These are phyloP conservation scores for Clarias laeviceps DNA, from an alignment of 2,797 vertebrate species.

Conservation along the genomic window DNA sequence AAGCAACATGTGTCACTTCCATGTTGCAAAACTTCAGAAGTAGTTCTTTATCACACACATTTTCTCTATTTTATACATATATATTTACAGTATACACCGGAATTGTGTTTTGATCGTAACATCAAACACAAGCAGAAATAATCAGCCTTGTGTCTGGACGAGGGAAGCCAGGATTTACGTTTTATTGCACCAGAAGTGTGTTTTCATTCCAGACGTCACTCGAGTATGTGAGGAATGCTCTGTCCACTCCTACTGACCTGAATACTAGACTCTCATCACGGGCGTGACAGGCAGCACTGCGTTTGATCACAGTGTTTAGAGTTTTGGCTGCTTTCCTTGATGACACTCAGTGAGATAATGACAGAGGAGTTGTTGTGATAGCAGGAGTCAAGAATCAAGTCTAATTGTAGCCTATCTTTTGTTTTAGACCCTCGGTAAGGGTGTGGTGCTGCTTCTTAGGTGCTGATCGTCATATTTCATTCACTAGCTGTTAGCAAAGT, in stretches of 20 bases:
- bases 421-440: slow-evolving; percentile 38
- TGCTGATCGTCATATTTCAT: not conserved
- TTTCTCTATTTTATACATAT: no score
- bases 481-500: not conserved
- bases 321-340: not conserved
- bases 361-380: slow-evolving; percentile 33
- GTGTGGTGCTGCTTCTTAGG: slow-evolving; percentile 38
- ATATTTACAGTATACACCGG: no score
- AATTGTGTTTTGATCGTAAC: no score
- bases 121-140: not conserved
- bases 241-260: not conserved
- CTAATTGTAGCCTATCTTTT: slow-evolving; percentile 43
- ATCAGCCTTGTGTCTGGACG: not conserved
- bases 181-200: slow-evolving; percentile 18
- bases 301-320: not conserved
- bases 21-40: no score
- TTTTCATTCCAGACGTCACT: slow-evolving; percentile 22
- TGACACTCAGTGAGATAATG: slow-evolving; percentile 23
- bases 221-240: slow-evolving; percentile 44
- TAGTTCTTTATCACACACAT: no score
- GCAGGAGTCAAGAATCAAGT: slow-evolving; percentile 15
- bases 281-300: not conserved
- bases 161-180: not conserved
- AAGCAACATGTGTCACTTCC: no score
- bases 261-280: not conserved